Conservation (phyloP, 1,140 invertebrate species). For the Druon quercuslanigerum region DNA sequence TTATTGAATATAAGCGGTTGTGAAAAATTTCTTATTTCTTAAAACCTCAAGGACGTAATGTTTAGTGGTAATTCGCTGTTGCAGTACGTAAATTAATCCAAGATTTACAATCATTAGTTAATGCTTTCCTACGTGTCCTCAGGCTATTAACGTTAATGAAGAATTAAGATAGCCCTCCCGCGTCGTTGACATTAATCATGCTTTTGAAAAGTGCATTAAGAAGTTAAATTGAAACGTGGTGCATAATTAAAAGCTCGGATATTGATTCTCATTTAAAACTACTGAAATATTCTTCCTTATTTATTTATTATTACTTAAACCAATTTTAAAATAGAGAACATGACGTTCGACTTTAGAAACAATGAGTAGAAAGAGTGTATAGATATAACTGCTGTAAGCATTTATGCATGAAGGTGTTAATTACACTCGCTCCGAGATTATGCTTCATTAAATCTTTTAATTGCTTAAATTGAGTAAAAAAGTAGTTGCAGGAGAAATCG, state of each 20-base stretch:
- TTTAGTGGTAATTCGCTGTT: too few relatives aligned
- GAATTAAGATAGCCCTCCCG: conserved; percentile 56
- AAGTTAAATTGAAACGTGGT: background rate
- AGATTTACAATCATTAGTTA: background rate
- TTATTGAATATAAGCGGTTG: too few relatives aligned
- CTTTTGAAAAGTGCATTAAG: background rate
- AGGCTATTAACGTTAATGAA: conserved; percentile 56
- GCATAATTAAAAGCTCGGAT: background rate
- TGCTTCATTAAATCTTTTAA: background rate
- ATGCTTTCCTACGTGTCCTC: background rate
- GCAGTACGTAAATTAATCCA: background rate
- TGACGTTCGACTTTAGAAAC: too few relatives aligned
- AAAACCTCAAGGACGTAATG: too few relatives aligned
- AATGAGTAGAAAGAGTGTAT: too few relatives aligned
- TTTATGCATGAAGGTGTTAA: background rate
- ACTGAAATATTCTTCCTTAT: too few relatives aligned
- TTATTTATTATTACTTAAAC: too few relatives aligned
- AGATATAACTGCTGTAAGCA: too few relatives aligned
- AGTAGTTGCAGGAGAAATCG: background rate
- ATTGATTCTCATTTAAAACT: too few relatives aligned
- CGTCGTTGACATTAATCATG: conserved; percentile 45
- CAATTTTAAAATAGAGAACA: too few relatives aligned
- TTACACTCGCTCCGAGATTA: background rate
- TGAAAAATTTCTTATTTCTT: too few relatives aligned
- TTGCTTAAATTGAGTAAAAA: background rate